phyloP scores from a whole-genome alignment of 2,888 invertebrate species.

The Leptopilina myrica region DNA sequence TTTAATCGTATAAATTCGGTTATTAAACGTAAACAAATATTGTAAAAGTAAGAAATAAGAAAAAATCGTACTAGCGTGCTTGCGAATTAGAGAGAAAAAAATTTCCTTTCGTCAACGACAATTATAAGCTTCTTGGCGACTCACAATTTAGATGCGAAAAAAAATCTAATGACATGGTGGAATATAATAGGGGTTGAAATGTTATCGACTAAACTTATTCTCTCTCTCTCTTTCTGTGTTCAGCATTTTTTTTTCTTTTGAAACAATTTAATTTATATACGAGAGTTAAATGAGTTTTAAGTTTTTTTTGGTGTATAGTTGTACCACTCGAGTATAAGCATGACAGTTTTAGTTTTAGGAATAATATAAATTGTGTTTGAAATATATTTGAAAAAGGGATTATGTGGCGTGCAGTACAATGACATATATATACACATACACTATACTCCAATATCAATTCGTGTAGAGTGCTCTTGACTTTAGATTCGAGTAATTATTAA shows the following conservation, averaged over 20 bases:
- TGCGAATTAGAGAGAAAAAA: conserved; percentile 15
- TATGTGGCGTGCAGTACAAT: conserved; percentile 51
- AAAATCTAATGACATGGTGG: conserved; percentile 43
- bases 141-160: conserved; percentile 24
- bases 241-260: conserved; percentile 47
- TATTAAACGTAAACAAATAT: no score
- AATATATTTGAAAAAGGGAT: conserved; percentile 49
- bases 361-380: conserved; percentile 67
- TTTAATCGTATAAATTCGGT: no score
- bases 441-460: conserved; percentile 46
- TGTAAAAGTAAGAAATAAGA: no score
- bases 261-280: conserved; percentile 55
- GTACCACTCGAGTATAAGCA: conserved; percentile 73
- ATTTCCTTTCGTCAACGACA: not conserved
- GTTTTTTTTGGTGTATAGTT: conserved; percentile 68
- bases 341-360: conserved; percentile 67
- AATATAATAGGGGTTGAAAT: conserved; percentile 43
- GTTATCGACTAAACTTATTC: conserved; percentile 54
- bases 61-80: not conserved
- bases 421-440: conserved; percentile 42
- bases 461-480: conserved; percentile 44
- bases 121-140: conserved; percentile 15
- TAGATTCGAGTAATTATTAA: conserved; percentile 49
- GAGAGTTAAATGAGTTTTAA: conserved; percentile 56
- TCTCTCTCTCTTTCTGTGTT: not conserved